Evolutionary conservation across 2,797 vertebrate genomes (phyloP).

Genomic region (Macroramphosus scolopax): DNA sequence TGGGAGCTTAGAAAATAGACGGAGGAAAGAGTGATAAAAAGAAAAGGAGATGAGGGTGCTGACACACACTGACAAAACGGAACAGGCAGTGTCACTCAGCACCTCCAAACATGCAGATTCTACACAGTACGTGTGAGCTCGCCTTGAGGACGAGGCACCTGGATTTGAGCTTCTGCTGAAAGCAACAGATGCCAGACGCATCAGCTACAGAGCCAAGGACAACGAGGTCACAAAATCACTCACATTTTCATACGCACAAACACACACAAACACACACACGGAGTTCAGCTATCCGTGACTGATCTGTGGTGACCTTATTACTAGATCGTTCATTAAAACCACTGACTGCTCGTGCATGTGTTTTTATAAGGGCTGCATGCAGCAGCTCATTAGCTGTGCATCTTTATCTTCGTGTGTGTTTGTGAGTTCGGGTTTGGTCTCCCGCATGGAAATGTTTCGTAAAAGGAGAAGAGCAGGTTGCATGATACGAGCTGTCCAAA

Average conservation of each 20-base stretch:
- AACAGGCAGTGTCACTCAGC: constrained; percentile 63
- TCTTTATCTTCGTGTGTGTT: too few relatives aligned
- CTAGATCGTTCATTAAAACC: constrained; percentile 25
- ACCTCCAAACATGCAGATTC: constrained; percentile 31
- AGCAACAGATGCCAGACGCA: constrained; percentile 53
- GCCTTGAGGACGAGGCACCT: constrained; percentile 50
- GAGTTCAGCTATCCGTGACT: too few relatives aligned
- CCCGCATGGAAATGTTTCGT: constrained; percentile 27
- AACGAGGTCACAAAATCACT: constrained; percentile 26
- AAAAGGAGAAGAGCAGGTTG: constrained; percentile 39
- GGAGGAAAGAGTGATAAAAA: constrained; percentile 19
- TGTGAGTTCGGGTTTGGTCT: constrained; percentile 28
- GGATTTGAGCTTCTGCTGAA: constrained; percentile 60
- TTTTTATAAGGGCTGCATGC: too few relatives aligned
- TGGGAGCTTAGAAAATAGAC: constrained; percentile 22
- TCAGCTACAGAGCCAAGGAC: constrained; percentile 52
- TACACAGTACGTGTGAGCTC: constrained; percentile 16
- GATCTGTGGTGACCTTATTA: too few relatives aligned
- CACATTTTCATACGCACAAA: background rate
- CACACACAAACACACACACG: too few relatives aligned
- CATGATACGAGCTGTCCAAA: constrained; percentile 54
- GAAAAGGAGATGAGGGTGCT: constrained; percentile 42
- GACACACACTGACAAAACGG: constrained; percentile 67
- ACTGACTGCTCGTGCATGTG: constrained; percentile 11
- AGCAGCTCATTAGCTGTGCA: too few relatives aligned